Evolutionary conservation across 2,888 invertebrate species (phyloP).

Genomic region (Drosophila mimetica): DNA sequence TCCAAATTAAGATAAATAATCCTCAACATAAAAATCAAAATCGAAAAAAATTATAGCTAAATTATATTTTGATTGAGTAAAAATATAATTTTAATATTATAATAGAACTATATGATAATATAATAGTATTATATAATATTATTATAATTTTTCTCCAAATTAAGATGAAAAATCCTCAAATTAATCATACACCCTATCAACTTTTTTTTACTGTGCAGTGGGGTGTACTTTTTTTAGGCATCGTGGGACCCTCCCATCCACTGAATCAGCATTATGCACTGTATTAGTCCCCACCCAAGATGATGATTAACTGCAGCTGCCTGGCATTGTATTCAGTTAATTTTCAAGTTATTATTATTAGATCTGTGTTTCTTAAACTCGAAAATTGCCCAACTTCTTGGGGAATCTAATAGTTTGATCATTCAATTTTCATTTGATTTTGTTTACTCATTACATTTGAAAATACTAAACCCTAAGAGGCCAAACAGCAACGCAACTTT

Average conservation of each 20-base stretch:
- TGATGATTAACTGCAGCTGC: slow-evolving; percentile 19
- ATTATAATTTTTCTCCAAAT: neutral
- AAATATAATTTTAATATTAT: neutral
- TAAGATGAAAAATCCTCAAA: neutral
- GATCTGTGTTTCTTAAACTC: neutral
- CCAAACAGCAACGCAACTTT: neutral
- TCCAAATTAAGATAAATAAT: neutral
- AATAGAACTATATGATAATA: no score
- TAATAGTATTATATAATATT: no score
- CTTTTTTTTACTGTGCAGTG: neutral
- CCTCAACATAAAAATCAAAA: no score
- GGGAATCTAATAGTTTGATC: no score
- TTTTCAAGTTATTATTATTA: neutral
- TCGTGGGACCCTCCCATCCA: slow-evolving; percentile 28
- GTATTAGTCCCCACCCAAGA: slow-evolving; percentile 1
- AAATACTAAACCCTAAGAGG: neutral
- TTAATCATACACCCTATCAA: no score
- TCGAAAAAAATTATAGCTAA: neutral
- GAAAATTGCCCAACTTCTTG: neutral
- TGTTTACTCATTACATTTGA: neutral
- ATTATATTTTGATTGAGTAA: no score
- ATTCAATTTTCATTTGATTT: neutral
- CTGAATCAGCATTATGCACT: slow-evolving; percentile 10
- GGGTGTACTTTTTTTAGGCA: slow-evolving; percentile 14
- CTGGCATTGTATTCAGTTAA: slow-evolving; percentile 6